Evolutionary conservation across 2,113 vertebrate genomes (phyloP).

Genomic region (Neoarius graeffei): DNA sequence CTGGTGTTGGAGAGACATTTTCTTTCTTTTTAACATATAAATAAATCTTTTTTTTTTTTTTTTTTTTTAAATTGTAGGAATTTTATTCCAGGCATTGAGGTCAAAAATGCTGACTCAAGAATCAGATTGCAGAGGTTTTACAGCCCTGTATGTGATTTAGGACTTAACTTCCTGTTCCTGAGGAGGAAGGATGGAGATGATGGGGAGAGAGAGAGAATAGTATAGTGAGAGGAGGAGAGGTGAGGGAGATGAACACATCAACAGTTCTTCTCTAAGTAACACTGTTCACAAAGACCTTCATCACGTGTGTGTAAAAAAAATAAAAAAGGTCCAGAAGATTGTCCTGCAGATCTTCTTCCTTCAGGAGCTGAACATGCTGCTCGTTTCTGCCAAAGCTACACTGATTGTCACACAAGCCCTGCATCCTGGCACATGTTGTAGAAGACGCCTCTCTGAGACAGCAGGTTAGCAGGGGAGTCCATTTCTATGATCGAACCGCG

Average conservation of each 20-base stretch:
- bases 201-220: no score
- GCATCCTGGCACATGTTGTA: slow-evolving; percentile 81
- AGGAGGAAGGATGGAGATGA: neutral
- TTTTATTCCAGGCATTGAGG: neutral
- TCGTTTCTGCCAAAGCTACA: no score
- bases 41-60: neutral
- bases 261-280: neutral
- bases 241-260: neutral
- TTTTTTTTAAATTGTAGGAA: no score
- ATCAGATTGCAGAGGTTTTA: neutral
- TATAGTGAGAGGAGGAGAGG: neutral
- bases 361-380: neutral
- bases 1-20: neutral
- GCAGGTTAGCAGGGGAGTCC: slow-evolving; percentile 75
- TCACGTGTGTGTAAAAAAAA: neutral
- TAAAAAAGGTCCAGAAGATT: neutral
- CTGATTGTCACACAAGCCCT: slow-evolving; percentile 69
- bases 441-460: slow-evolving; percentile 77
- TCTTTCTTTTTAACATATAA: neutral
- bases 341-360: slow-evolving; percentile 14
- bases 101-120: neutral
- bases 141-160: neutral
- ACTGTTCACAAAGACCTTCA: slow-evolving; percentile 3
- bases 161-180: neutral
- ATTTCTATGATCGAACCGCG: slow-evolving; percentile 77